Conservation (phyloP, 1,140 invertebrate genomes). For the Watersipora subatra region DNA sequence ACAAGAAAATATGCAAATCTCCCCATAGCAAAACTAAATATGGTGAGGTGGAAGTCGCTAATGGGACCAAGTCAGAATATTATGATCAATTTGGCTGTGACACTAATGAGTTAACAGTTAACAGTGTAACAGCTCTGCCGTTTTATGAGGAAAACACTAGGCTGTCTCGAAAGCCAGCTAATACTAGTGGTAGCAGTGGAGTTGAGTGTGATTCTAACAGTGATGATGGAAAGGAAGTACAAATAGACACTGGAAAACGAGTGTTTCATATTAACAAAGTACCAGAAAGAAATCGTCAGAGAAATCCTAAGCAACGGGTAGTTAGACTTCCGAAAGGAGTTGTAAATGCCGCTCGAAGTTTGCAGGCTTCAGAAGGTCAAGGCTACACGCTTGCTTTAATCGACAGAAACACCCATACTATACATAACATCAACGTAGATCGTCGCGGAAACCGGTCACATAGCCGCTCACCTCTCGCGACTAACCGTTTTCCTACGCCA, state of each 20-base stretch:
- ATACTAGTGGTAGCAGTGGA: neutral
- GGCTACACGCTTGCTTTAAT: neutral
- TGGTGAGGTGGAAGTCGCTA: neutral
- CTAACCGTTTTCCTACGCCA: no score
- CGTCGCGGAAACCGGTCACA: neutral
- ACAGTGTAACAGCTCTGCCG: neutral
- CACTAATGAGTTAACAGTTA: neutral
- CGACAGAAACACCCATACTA: neutral
- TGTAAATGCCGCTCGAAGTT: neutral
- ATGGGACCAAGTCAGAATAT: neutral
- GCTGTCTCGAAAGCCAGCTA: neutral
- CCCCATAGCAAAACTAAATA: neutral
- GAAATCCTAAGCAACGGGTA: neutral
- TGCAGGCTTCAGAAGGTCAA: neutral
- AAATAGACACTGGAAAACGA: neutral
- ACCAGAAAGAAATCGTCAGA: neutral
- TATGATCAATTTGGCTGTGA: neutral
- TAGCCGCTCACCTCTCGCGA: neutral
- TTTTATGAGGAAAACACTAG: neutral
- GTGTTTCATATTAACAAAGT: neutral
- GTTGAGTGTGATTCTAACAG: neutral
- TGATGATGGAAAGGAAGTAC: neutral
- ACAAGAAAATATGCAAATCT: neutral
- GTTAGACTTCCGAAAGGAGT: neutral
- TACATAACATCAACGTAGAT: neutral